Evolutionary conservation across 2,113 vertebrate genomes (phyloP).

Genomic region (Amia ocellicauda): DNA sequence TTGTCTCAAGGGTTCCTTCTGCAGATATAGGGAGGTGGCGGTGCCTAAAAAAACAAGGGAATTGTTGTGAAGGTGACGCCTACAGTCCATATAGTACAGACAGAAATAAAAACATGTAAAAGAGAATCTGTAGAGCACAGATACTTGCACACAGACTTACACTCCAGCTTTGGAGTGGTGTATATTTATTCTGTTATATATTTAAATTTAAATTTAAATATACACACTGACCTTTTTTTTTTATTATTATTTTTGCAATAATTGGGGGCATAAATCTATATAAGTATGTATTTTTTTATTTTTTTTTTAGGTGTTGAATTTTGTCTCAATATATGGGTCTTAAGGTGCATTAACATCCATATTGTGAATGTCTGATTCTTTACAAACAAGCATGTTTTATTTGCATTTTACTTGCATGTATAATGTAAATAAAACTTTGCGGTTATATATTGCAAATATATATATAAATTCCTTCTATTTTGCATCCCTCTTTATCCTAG

Average conservation of each 20-base stretch:
- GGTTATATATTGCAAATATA: too few relatives aligned
- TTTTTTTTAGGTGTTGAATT: neutral
- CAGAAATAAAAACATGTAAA: neutral
- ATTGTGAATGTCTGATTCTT: slow-evolving; percentile 19
- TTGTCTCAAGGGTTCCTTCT: slow-evolving; percentile 19
- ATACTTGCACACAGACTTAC: slow-evolving; percentile 9
- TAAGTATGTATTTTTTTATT: neutral
- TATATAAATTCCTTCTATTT: too few relatives aligned
- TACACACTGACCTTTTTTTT: slow-evolving; percentile 24
- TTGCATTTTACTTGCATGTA: too few relatives aligned
- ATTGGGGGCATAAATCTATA: neutral
- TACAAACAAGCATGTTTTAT: neutral
- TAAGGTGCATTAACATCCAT: slow-evolving; percentile 15
- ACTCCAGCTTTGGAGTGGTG: slow-evolving; percentile 11
- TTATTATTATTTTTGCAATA: slow-evolving; percentile 14
- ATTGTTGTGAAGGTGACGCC: neutral
- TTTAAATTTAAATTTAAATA: slow-evolving; percentile 21
- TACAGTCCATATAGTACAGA: neutral
- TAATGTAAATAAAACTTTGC: too few relatives aligned
- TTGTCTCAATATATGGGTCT: slow-evolving; percentile 10
- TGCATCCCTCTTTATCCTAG: too few relatives aligned
- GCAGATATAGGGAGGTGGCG: neutral
- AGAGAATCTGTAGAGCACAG: too few relatives aligned
- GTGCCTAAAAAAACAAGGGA: neutral
- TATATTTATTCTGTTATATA: slow-evolving; percentile 18